Base-by-base conservation (phyloP, 2,113 vertebrate species). In the Andinoacara biseriatus region DNA sequence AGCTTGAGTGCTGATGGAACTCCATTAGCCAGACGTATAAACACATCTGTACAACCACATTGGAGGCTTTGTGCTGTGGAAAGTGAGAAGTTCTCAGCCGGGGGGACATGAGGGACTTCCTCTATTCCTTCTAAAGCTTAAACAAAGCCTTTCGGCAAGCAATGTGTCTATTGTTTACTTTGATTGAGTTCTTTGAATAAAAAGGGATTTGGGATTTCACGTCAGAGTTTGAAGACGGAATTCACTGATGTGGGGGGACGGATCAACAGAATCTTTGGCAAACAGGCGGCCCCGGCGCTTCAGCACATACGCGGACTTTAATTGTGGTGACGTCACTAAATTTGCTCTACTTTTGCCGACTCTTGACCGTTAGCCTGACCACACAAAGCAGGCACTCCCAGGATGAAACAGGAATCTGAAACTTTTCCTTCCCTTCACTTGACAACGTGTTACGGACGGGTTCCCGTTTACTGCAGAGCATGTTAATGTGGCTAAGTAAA, bases 71-170 rank as follows among this genome's bases (percentile, higher is more conserved):
- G 82, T 85, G 85, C 60, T 63, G 63, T 3, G 33, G 85, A 76
- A 74, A 88, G 72, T 54, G 58, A 89, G 90, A 67, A 75, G 78
- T 74, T 83, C 76, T 87, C 86, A 90, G 87, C 79, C 89, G 85
- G 79, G 57, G 56, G 81, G 86, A 85, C 92, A 89, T 86, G 38
- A 81, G 90, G 86, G 87, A 89, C 87, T 74, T 86, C 81, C 89
- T 86, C 72, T 76, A 60, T 80, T 87, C 77, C 79, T 67, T 84
- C 86, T 83, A 59, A 82, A 88, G 88, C 90, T 87, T 86, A 61
- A 84, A 90, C 90, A 91, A 90, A 94, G 91, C 89, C 74, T 89
- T 82, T 88, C 90, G 90, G 93, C 89, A 79, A 82, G 80, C 81
- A 54, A 81, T 62, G 90, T 58, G 13, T 84, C 87, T 31, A 78